phyloP scores from a whole-genome alignment of 2,797 vertebrate genomes.

The Oryzias sinensis region DNA sequence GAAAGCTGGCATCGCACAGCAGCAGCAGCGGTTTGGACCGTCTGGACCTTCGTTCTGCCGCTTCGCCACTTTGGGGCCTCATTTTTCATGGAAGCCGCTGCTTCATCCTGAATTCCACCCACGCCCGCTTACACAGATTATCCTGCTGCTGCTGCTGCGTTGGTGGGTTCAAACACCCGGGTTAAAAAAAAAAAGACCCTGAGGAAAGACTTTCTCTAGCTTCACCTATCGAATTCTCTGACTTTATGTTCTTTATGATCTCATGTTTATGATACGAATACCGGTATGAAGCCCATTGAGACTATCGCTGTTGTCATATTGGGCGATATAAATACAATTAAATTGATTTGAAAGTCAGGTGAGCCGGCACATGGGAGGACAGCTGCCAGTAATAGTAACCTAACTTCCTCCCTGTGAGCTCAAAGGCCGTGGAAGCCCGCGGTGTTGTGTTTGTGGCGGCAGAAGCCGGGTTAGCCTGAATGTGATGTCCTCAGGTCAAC shows the following conservation, averaged over 20 bases:
- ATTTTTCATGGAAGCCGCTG: constrained; percentile 39
- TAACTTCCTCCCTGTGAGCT: constrained; percentile 16
- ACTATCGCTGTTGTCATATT: no score
- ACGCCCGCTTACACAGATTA: constrained; percentile 60
- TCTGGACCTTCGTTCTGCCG: constrained; percentile 14
- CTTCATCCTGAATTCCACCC: constrained; percentile 60
- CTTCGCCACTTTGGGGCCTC: not conserved
- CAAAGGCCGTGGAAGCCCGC: constrained; percentile 20
- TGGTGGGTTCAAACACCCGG: constrained; percentile 44
- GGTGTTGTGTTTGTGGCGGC: constrained; percentile 9
- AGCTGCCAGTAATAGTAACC: constrained; percentile 29
- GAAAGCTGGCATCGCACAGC: constrained; percentile 8
- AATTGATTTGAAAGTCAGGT: constrained; percentile 2
- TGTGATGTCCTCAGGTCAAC: constrained; percentile 31
- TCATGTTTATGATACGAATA: no score
- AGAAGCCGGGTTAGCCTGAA: constrained; percentile 29
- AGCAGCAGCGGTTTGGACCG: constrained; percentile 9
- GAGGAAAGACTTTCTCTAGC: not conserved
- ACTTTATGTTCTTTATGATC: no score
- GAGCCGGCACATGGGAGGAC: constrained; percentile 36
- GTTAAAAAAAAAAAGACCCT: constrained; percentile 38
- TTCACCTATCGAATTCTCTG: no score
- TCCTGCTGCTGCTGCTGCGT: constrained; percentile 50
- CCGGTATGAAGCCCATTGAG: no score
- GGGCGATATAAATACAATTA: no score